Base-by-base conservation (phyloP, 2,113 vertebrate species). In the Arothron firmamentum region DNA sequence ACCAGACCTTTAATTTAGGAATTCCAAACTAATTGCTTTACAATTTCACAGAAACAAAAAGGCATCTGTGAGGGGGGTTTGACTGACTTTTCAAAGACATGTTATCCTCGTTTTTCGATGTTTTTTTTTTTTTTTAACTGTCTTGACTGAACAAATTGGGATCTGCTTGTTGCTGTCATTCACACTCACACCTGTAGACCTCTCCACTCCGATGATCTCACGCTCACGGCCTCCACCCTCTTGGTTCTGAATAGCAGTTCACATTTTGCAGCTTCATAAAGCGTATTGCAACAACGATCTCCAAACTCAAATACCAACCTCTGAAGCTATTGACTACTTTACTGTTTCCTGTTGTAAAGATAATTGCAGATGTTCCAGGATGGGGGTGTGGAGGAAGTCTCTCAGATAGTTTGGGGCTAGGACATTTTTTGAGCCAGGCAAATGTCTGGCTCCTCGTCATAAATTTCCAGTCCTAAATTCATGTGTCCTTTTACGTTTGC, bases 21-120 rank as follows among this genome's bases (percentile, higher is more conserved):
- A 87, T 87, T 84, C 81, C 87, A 75, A 69, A 70, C 84, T 82
- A 89, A 82, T 86, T 82, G 74, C 67, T 86, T 88, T 82, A 82
- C 56, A 17, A 84, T 86, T 83, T 84, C 52, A 82, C 50, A 78
- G 61, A 14, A n/a, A 74, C 62, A 58, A 57, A 41, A 74, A 63
- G 69, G 56, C 59, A 54, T 78, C 52, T 19, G 10, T 17, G 45
- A 74, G 56, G 59, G 56, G 15, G 62, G 16, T 77, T 70, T 52
- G 59, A 72, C 15, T 58, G 41, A 52, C 20, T 8, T 47, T 48
- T 43, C 54, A 61, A 15, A 59, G 28, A 67, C 5, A 52, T 18
- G 28, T 69, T 42, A 75, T 38, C 49, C 48, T 53, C 25, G n/a
- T n/a, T n/a, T n/a, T n/a, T n/a, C n/a, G n/a, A n/a, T n/a, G n/a